Evolutionary conservation across 2,888 invertebrate species (phyloP).

Genomic region (Margaritifera margaritifera): DNA sequence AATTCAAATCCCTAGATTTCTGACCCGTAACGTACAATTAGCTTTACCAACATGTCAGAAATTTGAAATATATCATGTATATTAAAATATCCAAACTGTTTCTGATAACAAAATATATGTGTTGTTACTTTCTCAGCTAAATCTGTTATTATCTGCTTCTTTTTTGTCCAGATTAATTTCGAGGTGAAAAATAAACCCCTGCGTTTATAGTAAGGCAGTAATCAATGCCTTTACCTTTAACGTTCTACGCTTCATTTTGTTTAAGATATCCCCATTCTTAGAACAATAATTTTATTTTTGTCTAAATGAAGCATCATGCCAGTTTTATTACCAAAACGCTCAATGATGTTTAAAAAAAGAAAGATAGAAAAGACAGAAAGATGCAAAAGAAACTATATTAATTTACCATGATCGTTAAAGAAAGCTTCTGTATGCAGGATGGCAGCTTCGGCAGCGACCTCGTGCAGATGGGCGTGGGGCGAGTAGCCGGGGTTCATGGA

Average conservation of each 20-base stretch:
- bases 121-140: too few relatives aligned
- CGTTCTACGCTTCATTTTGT: not conserved
- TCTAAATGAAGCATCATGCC: not conserved
- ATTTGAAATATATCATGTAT: too few relatives aligned
- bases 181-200: not conserved
- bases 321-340: not conserved
- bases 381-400: not conserved
- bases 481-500: constrained; percentile 37
- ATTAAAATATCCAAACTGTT: too few relatives aligned
- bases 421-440: constrained; percentile 48
- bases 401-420: constrained; percentile 43
- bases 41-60: too few relatives aligned
- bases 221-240: not conserved
- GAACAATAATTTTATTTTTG: not conserved
- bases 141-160: too few relatives aligned
- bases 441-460: constrained; percentile 42
- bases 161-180: too few relatives aligned
- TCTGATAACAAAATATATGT: too few relatives aligned
- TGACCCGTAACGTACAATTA: too few relatives aligned
- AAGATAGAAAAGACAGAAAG: too few relatives aligned
- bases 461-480: constrained; percentile 42
- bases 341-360: too few relatives aligned
- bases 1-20: too few relatives aligned
- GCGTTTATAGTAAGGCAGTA: not conserved
- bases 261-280: not conserved